phyloP scores from a whole-genome alignment of 2,888 invertebrate species.

The Blastobasis adustella region DNA sequence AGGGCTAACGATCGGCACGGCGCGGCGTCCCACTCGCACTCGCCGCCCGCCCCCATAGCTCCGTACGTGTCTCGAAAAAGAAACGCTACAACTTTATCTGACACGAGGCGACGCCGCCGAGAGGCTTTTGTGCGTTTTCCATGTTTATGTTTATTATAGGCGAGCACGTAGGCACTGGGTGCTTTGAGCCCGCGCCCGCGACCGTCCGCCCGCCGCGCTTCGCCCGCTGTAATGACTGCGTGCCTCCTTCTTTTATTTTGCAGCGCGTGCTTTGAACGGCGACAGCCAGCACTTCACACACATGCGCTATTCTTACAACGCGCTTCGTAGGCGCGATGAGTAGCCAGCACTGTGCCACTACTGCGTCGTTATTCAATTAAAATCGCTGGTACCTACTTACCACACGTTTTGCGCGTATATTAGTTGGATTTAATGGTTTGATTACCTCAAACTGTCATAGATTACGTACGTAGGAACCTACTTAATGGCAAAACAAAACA shows the following conservation, averaged over 20 bases:
- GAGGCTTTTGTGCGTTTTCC: conserved; percentile 74
- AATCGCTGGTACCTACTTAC: no score
- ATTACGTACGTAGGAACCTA: no score
- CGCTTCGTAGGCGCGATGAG: no score
- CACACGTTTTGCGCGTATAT: no score
- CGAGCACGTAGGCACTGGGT: conserved; percentile 68
- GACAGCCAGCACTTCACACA: neutral
- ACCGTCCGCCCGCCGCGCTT: conserved; percentile 43
- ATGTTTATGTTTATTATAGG: conserved; percentile 69
- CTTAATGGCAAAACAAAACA: no score
- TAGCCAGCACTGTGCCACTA: no score
- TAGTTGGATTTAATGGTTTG: no score
- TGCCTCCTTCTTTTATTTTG: conserved; percentile 55
- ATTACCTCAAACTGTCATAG: no score
- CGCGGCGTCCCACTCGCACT: conserved; percentile 50
- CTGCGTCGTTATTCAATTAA: no score
- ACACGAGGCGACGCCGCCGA: conserved; percentile 61
- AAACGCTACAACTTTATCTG: conserved; percentile 72
- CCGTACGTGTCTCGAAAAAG: conserved; percentile 57
- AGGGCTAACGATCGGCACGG: conserved; percentile 72
- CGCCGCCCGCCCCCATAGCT: conserved; percentile 21
- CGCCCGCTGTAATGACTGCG: conserved; percentile 40
- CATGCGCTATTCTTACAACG: conserved; percentile 17
- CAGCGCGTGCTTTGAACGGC: conserved; percentile 6
- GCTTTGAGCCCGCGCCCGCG: conserved; percentile 62